Evolutionary conservation across 2,797 vertebrate species (phyloP).

Genomic region (Caiman crocodilus): DNA sequence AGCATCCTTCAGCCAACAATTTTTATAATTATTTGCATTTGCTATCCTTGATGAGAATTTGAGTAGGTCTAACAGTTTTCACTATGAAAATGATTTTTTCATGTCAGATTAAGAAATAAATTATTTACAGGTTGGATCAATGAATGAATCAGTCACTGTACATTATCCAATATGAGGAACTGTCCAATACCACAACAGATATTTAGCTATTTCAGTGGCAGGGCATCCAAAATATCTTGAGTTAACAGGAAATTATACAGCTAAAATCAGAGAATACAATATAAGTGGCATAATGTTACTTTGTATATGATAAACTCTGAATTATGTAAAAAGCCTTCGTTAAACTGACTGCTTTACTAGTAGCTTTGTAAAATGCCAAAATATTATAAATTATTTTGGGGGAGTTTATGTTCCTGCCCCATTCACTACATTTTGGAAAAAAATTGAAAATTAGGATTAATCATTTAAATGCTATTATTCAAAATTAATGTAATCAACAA

Average conservation of each 20-base stretch:
- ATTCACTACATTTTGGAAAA: neutral
- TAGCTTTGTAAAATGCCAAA: fast-evolving
- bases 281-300: neutral
- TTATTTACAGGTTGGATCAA: no score
- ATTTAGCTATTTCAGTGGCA: no score
- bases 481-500: neutral
- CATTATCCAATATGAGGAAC: no score
- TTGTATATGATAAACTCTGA: neutral
- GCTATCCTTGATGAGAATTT: neutral
- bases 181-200: no score
- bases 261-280: neutral
- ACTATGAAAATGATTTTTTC: no score
- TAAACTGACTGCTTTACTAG: neutral
- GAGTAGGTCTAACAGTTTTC: no score
- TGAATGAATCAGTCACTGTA: no score
- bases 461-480: neutral
- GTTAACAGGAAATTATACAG: no score
- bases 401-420: neutral
- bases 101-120: no score
- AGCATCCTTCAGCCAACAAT: no score
- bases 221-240: no score
- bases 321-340: neutral
- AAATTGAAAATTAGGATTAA: neutral
- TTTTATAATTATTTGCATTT: neutral
- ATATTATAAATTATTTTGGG: neutral